phyloP scores from a whole-genome alignment of 2,888 invertebrate genomes.

The Synergus japonicus region DNA sequence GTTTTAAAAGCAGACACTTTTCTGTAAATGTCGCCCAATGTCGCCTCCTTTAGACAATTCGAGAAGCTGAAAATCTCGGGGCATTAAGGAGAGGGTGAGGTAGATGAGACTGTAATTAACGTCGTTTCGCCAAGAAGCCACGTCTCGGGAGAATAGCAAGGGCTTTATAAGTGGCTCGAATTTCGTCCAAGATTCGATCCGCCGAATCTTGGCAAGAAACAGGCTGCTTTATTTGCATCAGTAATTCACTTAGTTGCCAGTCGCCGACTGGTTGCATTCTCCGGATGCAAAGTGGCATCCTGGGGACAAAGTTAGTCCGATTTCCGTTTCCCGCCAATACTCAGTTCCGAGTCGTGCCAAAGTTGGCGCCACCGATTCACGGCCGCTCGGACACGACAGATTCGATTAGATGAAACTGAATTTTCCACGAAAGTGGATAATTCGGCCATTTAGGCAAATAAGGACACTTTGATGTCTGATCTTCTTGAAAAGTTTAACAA shows the following conservation, averaged over 20 bases:
- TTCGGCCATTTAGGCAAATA: constrained; percentile 6
- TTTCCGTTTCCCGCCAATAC: constrained; percentile 38
- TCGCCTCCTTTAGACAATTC: neutral
- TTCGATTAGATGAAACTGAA: constrained; percentile 4
- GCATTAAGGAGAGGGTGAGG: constrained; percentile 33
- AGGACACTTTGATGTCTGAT: too few species aligned
- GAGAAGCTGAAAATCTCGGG: neutral
- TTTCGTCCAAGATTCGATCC: constrained; percentile 70
- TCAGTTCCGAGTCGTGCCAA: neutral
- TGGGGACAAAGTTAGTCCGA: constrained; percentile 60
- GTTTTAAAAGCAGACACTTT: neutral
- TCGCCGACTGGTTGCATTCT: constrained; percentile 58
- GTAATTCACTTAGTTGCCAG: constrained; percentile 70
- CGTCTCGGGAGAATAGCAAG: constrained; percentile 70
- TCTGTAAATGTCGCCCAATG: neutral
- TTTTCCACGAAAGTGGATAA: constrained; percentile 19
- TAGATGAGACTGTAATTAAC: constrained; percentile 53
- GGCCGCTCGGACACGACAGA: constrained; percentile 12
- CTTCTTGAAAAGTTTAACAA: too few species aligned
- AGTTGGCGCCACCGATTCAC: constrained; percentile 28
- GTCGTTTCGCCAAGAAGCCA: constrained; percentile 53
- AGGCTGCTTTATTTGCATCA: constrained; percentile 75
- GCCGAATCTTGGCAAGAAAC: constrained; percentile 73
- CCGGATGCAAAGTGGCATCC: constrained; percentile 72
- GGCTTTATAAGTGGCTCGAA: constrained; percentile 70